A percentile compares a stretch with the other conserved stretches of the same genome.
Evolutionary conservation across 2,797 vertebrate species (phyloP).

Genomic region (Cichlasoma orientale): DNA sequence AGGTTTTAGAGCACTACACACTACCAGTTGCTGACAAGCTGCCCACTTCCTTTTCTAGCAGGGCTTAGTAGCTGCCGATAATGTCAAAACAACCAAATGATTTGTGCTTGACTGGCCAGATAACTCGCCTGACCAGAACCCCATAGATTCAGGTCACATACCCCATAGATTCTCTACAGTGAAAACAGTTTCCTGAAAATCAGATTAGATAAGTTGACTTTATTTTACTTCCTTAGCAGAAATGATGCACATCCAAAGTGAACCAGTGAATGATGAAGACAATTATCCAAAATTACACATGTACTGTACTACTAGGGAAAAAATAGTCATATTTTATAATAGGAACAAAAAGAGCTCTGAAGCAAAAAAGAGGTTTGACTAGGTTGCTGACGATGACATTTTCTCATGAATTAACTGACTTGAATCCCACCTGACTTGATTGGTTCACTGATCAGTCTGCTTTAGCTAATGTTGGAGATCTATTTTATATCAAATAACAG

Average conservation of each 20-base stretch:
- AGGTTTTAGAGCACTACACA: not conserved
- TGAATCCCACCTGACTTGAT: too few species aligned
- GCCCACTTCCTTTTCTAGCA: not conserved
- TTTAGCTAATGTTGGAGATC: too few species aligned
- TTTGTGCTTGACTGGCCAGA: not conserved
- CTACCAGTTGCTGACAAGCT: not conserved
- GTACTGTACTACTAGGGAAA: not conserved
- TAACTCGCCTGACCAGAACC: not conserved
- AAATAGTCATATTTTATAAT: too few species aligned
- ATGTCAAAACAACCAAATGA: not conserved
- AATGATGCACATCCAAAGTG: not conserved
- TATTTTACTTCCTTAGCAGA: not conserved
- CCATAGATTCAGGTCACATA: not conserved
- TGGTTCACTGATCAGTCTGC: not conserved
- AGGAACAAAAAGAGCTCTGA: not conserved
- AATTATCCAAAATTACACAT: not conserved
- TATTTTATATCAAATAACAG: too few species aligned
- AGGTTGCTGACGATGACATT: not conserved
- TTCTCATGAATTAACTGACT: not conserved
- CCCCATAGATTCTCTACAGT: not conserved
- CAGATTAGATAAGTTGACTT: not conserved
- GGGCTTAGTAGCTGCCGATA: not conserved
- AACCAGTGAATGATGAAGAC: not conserved
- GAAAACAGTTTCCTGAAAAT: not conserved
- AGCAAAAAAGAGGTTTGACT: not conserved